These are phyloP conservation scores for Balearica regulorum DNA, from an alignment of 2,797 vertebrate genomes.

Conservation along the genomic window DNA sequence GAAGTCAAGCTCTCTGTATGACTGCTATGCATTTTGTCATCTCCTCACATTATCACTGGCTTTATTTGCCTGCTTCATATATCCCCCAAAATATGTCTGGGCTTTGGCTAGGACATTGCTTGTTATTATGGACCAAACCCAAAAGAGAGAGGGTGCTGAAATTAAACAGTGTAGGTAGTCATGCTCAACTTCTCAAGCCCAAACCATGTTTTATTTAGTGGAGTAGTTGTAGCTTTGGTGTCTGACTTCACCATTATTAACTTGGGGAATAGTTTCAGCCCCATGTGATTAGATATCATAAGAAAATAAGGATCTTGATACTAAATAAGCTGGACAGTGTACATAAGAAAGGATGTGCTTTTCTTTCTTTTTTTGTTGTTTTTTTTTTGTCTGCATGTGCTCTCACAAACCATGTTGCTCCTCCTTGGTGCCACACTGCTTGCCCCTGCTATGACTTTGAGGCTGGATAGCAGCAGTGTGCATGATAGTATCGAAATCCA, in stretches of 20 bases:
- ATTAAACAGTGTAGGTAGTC: not conserved
- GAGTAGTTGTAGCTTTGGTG: not conserved
- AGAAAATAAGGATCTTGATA: not conserved
- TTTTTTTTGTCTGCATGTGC: not conserved
- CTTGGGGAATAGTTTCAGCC: not conserved
- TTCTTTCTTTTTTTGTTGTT: not conserved
- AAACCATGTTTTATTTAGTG: not conserved
- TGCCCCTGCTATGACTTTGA: slow-evolving; percentile 54
- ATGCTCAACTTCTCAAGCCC: not conserved
- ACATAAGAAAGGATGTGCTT: not conserved
- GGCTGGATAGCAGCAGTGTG: not conserved
- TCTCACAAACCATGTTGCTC: not conserved
- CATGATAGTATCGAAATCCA: slow-evolving; percentile 28
- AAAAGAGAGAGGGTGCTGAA: not conserved
- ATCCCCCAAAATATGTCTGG: not conserved
- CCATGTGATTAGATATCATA: not conserved
- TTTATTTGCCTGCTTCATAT: not conserved
- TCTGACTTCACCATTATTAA: not conserved
- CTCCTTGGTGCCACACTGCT: slow-evolving; percentile 36
- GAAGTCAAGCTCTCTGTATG: not conserved
- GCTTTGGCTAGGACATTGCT: not conserved
- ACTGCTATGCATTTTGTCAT: not conserved
- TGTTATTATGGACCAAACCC: not conserved
- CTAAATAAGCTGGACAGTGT: not conserved
- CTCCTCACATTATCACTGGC: not conserved